phyloP scores from a whole-genome alignment of 2,113 vertebrate species.

The Prionailurus viverrinus region DNA sequence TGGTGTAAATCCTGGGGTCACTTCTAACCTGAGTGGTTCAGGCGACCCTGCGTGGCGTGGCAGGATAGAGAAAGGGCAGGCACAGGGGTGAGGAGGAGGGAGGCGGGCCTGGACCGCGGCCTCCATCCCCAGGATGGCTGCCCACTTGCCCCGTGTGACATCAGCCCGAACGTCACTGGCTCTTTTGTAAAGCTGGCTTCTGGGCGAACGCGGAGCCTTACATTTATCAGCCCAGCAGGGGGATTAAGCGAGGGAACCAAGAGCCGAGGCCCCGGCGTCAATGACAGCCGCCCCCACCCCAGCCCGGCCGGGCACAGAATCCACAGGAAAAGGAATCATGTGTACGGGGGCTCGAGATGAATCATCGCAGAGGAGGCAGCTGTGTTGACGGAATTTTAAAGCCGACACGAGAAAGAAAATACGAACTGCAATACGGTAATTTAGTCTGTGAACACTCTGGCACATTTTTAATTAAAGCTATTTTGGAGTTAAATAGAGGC shows the following conservation, averaged over 20 bases:
- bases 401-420: constrained; percentile 67
- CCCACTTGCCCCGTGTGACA: neutral
- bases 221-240: constrained; percentile 11
- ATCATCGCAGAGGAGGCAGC: constrained; percentile 59
- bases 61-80: accelerated
- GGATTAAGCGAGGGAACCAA: neutral
- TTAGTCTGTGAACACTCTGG: constrained; percentile 40
- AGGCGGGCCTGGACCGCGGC: neutral
- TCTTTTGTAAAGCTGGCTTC: neutral
- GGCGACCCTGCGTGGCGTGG: accelerated
- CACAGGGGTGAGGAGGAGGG: accelerated
- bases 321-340: neutral
- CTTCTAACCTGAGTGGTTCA: neutral
- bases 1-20: neutral
- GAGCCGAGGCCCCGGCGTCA: neutral
- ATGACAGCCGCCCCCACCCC: neutral
- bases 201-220: neutral
- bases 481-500: constrained; percentile 72
- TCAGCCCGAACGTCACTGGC: neutral
- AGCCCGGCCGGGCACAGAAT: neutral
- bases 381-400: constrained; percentile 73
- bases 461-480: constrained; percentile 74
- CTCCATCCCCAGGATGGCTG: neutral
- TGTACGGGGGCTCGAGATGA: neutral
- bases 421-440: constrained; percentile 51